Percentiles rank a stretch among this genome's conserved stretches.
Evolutionary conservation across 2,113 vertebrate genomes (phyloP).

Genomic region (Hippolais icterina): DNA sequence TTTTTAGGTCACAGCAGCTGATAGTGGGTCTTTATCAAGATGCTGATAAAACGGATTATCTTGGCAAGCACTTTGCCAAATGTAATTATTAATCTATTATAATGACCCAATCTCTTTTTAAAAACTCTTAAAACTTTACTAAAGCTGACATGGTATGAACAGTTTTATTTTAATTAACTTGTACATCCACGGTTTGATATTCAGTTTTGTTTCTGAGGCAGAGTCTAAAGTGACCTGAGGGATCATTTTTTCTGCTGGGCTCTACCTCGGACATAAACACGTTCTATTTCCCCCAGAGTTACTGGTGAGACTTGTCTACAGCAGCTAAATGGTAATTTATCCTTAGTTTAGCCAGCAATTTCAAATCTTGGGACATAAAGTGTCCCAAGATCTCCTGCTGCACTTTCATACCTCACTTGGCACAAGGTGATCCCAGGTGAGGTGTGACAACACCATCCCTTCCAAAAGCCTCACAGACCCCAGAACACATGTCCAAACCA

Average conservation of each 20-base stretch:
- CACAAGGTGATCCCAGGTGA: not conserved
- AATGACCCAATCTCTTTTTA: not conserved
- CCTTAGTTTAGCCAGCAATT: not conserved
- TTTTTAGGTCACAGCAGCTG: not conserved
- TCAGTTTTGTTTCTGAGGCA: slow-evolving; percentile 49
- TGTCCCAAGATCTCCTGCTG: not conserved
- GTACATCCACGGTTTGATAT: not conserved
- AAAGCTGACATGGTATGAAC: not conserved
- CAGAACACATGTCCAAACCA: not conserved
- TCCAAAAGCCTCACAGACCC: not conserved
- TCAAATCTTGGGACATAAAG: not conserved
- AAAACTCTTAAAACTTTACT: not conserved
- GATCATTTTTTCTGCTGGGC: slow-evolving; percentile 19
- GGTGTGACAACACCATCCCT: not conserved
- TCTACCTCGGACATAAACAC: slow-evolving; percentile 3
- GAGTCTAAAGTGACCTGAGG: slow-evolving; percentile 36
- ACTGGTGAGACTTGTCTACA: not conserved
- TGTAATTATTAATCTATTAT: not conserved
- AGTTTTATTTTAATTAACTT: slow-evolving; percentile 50
- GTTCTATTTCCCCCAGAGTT: not conserved
- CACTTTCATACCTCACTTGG: not conserved
- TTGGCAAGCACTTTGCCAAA: slow-evolving; percentile 19
- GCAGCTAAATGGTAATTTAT: not conserved
- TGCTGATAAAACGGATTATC: not conserved
- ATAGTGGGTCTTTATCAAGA: not conserved